Percentiles rank a stretch among this genome's conserved stretches.
phyloP scores from a whole-genome alignment of 2,797 vertebrate genomes.

The Galagoides demidoff region DNA sequence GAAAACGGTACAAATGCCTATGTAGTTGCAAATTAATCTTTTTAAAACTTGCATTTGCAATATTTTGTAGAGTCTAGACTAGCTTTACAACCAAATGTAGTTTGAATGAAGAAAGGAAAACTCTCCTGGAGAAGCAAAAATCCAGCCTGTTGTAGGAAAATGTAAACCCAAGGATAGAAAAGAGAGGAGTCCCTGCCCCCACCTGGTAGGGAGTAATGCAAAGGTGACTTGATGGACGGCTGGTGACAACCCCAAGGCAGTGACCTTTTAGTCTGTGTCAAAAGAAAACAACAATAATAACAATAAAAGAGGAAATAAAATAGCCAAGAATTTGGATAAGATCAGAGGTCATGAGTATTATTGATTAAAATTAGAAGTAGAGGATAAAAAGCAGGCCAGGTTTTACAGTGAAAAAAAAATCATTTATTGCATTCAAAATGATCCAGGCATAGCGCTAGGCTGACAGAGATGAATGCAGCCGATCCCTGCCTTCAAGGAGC shows the following conservation, averaged over 20 bases:
- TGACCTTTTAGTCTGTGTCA: neutral
- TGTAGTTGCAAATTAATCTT: neutral
- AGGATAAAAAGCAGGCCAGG: neutral
- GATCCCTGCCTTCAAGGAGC: slow-evolving; percentile 72
- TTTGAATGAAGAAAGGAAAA: slow-evolving; percentile 23
- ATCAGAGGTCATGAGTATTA: neutral
- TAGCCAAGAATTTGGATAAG: neutral
- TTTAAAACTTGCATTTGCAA: neutral
- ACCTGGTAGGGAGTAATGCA: neutral
- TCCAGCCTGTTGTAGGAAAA: neutral
- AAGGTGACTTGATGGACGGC: neutral
- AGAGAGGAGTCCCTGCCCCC: neutral
- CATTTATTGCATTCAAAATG: neutral
- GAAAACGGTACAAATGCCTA: neutral
- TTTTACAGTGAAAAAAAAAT: neutral
- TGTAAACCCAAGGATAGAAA: neutral
- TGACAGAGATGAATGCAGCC: slow-evolving; percentile 31
- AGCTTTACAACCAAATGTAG: neutral
- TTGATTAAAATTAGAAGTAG: neutral
- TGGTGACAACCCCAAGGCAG: neutral
- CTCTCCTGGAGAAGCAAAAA: neutral
- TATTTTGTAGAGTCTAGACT: neutral
- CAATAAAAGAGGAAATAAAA: neutral
- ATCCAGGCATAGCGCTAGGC: neutral
- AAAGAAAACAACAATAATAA: neutral